Conservation (phyloP, 2,113 vertebrate genomes). For the Entelurus aequoreus region DNA sequence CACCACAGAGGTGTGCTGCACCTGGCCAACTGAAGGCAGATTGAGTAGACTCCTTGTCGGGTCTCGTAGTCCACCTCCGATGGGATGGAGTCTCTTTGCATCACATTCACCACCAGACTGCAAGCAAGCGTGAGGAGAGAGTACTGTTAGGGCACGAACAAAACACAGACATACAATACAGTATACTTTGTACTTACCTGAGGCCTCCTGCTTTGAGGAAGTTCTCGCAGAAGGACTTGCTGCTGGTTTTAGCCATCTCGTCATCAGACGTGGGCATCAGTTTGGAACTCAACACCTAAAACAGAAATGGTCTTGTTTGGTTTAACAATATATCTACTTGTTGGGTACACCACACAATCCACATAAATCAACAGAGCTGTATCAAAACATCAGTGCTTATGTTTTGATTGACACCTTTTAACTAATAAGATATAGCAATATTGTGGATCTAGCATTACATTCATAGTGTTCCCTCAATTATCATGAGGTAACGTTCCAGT, state of each 20-base stretch:
- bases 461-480: too few relatives aligned
- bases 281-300: slow-evolving; percentile 96
- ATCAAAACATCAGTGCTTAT: too few relatives aligned
- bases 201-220: slow-evolving; percentile 96
- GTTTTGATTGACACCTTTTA: too few relatives aligned
- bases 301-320: slow-evolving; percentile 5
- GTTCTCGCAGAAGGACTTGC: slow-evolving; percentile 98
- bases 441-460: too few relatives aligned
- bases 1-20: slow-evolving; percentile 35
- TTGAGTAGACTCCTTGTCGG: slow-evolving; percentile 96
- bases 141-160: slow-evolving; percentile 12
- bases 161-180: background rate
- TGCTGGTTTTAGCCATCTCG: slow-evolving; percentile 98
- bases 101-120: slow-evolving; percentile 98
- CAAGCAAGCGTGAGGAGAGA: slow-evolving; percentile 7
- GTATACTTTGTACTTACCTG: slow-evolving; percentile 70
- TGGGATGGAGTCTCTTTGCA: slow-evolving; percentile 98
- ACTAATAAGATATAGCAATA: too few relatives aligned
- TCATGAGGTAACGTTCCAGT: too few relatives aligned
- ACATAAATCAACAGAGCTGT: too few relatives aligned
- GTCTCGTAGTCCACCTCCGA: slow-evolving; percentile 98
- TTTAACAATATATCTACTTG: background rate
- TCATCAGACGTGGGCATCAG: slow-evolving; percentile 98
- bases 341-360: background rate
- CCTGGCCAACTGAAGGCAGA: slow-evolving; percentile 96